Percentiles rank a stretch among this genome's conserved stretches.
Conservation (phyloP, 2,888 invertebrate species). For the Anarsia innoxiella region DNA sequence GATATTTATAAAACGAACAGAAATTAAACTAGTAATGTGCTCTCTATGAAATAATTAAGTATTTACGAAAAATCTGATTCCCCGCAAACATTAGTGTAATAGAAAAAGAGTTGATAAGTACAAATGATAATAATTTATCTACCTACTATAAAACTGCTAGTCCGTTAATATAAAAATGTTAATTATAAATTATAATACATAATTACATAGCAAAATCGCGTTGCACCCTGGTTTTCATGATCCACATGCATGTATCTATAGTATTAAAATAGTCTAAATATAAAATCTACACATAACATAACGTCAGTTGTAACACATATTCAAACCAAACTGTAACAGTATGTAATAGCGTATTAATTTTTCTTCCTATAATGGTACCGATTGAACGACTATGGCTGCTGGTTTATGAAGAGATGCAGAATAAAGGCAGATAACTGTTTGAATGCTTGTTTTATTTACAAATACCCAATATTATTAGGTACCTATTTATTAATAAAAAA, state of each 20-base stretch:
- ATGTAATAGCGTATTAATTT: slow-evolving; percentile 71
- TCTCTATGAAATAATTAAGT: slow-evolving; percentile 18
- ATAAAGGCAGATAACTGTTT: slow-evolving; percentile 76
- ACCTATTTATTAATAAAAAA: no score
- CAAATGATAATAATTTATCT: slow-evolving; percentile 69
- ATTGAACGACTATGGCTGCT: slow-evolving; percentile 72
- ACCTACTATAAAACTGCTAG: slow-evolving; percentile 59
- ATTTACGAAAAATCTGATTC: slow-evolving; percentile 63
- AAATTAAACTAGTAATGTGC: slow-evolving; percentile 15
- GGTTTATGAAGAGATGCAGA: slow-evolving; percentile 66
- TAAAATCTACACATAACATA: slow-evolving; percentile 69
- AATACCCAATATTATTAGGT: no score
- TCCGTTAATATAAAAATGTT: slow-evolving; percentile 60
- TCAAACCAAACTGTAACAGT: slow-evolving; percentile 73
- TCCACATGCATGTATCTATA: slow-evolving; percentile 66
- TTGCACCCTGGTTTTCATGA: slow-evolving; percentile 73
- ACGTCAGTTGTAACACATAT: slow-evolving; percentile 72
- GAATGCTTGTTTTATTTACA: slow-evolving; percentile 63
- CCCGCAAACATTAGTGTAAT: slow-evolving; percentile 67
- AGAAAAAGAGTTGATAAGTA: slow-evolving; percentile 68
- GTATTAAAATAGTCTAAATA: slow-evolving; percentile 52
- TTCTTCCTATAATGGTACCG: slow-evolving; percentile 74
- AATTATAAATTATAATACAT: slow-evolving; percentile 32
- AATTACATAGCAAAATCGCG: slow-evolving; percentile 58
- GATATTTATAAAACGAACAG: slow-evolving; percentile 8